Base-by-base conservation (phyloP, 30 jellyfish, hydroid and myxozoan genomes). In the Hydractinia symbiolongicarpus region DNA sequence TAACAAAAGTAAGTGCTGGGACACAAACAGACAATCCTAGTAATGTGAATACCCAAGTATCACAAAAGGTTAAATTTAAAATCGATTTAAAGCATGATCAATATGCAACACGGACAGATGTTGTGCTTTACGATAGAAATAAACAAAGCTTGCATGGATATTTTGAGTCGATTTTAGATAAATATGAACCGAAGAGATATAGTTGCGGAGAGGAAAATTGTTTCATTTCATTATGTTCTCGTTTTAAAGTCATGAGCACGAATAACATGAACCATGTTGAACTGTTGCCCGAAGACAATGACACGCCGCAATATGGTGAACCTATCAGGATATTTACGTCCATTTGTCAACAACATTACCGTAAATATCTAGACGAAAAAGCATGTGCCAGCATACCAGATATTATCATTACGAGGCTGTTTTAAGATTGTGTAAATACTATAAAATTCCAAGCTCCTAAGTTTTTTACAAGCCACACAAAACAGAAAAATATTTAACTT, bases 201-300 rank as follows among this genome's bases (percentile, higher is more conserved):
- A 51, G 74, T 44, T 51, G 17, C 2, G 40, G 19, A n/a, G 74
- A 64, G 19, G 74, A 64, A n/a, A 51, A 64, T 64, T 64, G 74
- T 13, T 64, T 64, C 40, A 64, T 64, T 13, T n/a, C 74, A 13
- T 64, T 64, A 64, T n/a, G 74, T 64, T 64, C 74, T 51, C 74
- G 74, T 13, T 64, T 64, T 64, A 7, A 7, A 6, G 16, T 64
- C 4, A 6, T 64, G 16, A 51, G 40, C 19, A 6, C 74, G 52
- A 64, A n/a, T 44, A 13, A 13, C 9, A 64, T 64, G 17, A 13
- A 64, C 7, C 17, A 64, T 64, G 19, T 64, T n/a, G 74, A 64
- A 13, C 52, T 64, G 74, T 64, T 64, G 17, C 19, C 74, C 40
- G 74, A 64, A 64, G 74, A 13, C 17, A 51, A 7, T n/a, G 16